Conservation (phyloP, 1,140 invertebrate genomes). For the Ctenoplectra terminalis region DNA sequence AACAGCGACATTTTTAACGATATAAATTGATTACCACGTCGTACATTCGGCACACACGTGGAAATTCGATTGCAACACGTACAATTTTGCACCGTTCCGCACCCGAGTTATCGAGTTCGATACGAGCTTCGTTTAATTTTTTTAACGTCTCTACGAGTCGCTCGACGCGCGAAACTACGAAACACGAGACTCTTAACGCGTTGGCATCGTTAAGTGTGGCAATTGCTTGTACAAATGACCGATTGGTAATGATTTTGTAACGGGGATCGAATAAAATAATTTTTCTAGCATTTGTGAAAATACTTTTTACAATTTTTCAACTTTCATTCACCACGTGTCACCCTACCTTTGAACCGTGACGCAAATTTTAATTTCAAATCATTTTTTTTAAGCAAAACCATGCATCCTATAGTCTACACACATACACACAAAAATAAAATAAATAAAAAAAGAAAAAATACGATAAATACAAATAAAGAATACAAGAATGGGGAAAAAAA, state of each 20-base stretch:
- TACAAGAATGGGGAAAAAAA: no score
- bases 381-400: no score
- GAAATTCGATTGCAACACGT: neutral
- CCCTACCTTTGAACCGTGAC: no score
- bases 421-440: no score
- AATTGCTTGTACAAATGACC: neutral
- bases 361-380: no score
- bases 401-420: no score
- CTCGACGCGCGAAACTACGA: neutral
- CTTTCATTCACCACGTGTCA: no score
- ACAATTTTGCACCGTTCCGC: neutral
- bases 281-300: neutral
- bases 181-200: neutral
- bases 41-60: neutral
- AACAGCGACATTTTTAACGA: neutral
- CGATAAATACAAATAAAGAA: no score
- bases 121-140: no score
- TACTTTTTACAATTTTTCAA: neutral
- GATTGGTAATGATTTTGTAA: no score
- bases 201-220: neutral
- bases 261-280: neutral
- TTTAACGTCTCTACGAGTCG: neutral
- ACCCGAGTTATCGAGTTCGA: neutral
- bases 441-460: no score
- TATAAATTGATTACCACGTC: conserved; percentile 5